Evolutionary conservation across 1,140 invertebrate species (phyloP), one percentile per base, ranked within the genome.

Genomic region (Stegodyphus mimosarum): DNA sequence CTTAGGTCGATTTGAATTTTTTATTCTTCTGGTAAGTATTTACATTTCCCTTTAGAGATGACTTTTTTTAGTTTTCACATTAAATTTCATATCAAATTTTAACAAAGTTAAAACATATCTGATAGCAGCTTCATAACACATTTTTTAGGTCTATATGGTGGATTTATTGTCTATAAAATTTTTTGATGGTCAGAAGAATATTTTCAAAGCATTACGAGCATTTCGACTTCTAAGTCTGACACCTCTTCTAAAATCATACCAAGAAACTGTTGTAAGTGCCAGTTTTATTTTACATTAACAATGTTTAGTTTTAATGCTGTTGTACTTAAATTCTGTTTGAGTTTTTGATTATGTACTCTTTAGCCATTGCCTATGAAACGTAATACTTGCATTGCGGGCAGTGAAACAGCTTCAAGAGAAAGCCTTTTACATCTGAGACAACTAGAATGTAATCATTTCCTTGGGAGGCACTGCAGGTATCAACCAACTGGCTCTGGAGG

Each of bases 121-220:
- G 33, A 33, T 33, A 3, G 33, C 3, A 33, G 33, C 33, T 33
- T 33, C 33, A 33, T 33, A 33, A 33, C 33, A 33, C 33, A 33
- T 33, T 52, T 70, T 52, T n/a, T 50, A 83, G 81, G 75, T 83
- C 15, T 83, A 83, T 75, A 17, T 83, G 63, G 71, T 83, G 52
- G 81, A 83, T 83, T 7, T 83, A 13, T 17, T 83, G 6, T 83
- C 81, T 51, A 83, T 83, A 6, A 83, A 83, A 50, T 75, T 83
- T 49, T 83, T 83, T 83, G 72, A 83, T 83, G 81, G 81, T n/a
- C 81, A 83, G 13, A 83, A 69, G 75, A 83, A 67, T 13, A 70
- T 83, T 17, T 83, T 83, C 18, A 83, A 83, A 60, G 81, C 81
- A 13, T n/a, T 83, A 6, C 48, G 70, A 70, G 71, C 81, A 52